Base-by-base conservation (phyloP, 2,113 vertebrate species). In the Hippopotamus amphibius region DNA sequence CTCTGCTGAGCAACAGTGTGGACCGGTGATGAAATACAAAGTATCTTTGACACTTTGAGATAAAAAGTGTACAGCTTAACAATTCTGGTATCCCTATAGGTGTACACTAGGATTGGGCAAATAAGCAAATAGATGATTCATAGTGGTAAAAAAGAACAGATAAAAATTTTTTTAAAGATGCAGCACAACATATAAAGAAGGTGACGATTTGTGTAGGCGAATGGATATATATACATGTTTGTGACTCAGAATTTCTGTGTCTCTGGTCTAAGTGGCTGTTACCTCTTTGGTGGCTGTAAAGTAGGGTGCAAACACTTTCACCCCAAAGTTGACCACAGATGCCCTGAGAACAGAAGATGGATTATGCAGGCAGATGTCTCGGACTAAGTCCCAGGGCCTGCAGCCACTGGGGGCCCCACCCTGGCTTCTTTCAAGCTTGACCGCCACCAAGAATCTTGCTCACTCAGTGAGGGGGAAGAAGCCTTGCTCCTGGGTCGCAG, bases 401-500 rank as follows among this genome's bases (percentile, higher is more conserved):
- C 0, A 0, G 53, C 86, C 57, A 1, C 24, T 21, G 3, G 50
- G 21, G 28, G 43, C 12, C 63, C 41, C 14, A 7, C 10, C 41
- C 59, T 46, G 30, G 43, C 4, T 33, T n/a, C 41, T 28, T 48
- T 24, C 37, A 59, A n/a, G 16, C 21, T 17, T 19, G 4, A 13
- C 30, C 30, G 12, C 76, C 50, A 37, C 33, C 16, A 17, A 48
- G 72, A 50, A 11, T 37, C 83, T 53, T 41, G 48, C 48, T 22
- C 13, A 48, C 33, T 53, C 14, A 11, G 22, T 5, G 19, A 63
- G 43, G 77, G 22, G n/a, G n/a, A 57, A 24, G 53, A 57, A 37
- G 77, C 50, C 7, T 80, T 0, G 21, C 15, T 57, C 22, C 77
- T 37, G 53, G 21, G 21, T 37, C 53, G 50, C 53, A n/a, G 53